Conservation (phyloP, 2,888 invertebrate species). For the Sipha maydis region DNA sequence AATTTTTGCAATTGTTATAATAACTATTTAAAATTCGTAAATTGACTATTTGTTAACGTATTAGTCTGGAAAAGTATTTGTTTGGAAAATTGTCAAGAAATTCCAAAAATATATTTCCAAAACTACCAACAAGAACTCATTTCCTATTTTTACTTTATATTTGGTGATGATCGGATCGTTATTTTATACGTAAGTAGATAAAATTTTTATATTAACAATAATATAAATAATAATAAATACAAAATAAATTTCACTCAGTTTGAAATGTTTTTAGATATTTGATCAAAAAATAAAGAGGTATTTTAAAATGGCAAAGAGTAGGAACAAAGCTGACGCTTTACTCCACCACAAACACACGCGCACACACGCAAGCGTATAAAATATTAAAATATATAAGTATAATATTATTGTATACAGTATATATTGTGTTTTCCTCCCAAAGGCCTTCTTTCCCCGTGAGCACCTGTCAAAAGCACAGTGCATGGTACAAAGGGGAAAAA, state of each 20-base stretch:
- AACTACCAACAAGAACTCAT: no score
- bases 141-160: no score
- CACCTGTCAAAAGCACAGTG: conserved; percentile 51
- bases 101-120: no score
- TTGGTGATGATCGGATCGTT: no score
- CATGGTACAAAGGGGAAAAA: conserved; percentile 25
- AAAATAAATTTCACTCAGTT: not conserved
- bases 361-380: not conserved
- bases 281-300: conserved; percentile 6
- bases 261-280: conserved; percentile 21
- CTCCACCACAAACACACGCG: not conserved
- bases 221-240: not conserved
- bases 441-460: not conserved
- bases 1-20: no score
- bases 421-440: conserved; percentile 22
- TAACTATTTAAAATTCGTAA: no score
- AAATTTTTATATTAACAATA: no score
- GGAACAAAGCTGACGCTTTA: not conserved
- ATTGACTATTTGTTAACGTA: no score
- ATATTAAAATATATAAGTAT: conserved; percentile 11
- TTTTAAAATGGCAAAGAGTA: conserved; percentile 17
- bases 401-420: not conserved
- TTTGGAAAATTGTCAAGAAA: no score
- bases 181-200: no score
- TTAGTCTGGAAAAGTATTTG: no score